phyloP scores from a whole-genome alignment of 2,797 vertebrate species.

The Microctenopoma lineatum region DNA sequence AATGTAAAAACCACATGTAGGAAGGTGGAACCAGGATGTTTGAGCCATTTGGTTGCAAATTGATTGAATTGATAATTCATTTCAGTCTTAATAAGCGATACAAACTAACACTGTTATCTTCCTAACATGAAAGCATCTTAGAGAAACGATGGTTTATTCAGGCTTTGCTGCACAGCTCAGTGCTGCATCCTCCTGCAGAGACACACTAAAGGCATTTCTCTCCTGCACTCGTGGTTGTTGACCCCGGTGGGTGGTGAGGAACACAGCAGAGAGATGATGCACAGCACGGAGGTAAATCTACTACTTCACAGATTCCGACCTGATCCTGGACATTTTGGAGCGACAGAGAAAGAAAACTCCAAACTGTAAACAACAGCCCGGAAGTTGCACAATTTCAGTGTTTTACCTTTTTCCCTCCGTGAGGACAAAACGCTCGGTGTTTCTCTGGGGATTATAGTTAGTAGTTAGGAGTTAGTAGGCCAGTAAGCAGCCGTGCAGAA shows the following conservation, averaged over 20 bases:
- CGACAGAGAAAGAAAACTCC: slow-evolving; percentile 2
- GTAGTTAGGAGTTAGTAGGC: background rate
- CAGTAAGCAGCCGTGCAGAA: slow-evolving; percentile 7
- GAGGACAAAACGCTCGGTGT: background rate
- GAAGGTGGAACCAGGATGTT: background rate
- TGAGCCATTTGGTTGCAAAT: too few species aligned
- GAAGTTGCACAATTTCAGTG: slow-evolving; percentile 32
- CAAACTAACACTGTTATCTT: too few species aligned
- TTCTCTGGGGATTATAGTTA: slow-evolving; percentile 24
- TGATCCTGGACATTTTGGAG: slow-evolving; percentile 31
- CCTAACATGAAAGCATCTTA: background rate
- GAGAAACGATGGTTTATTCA: background rate
- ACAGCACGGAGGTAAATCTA: slow-evolving; percentile 60
- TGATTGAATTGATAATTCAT: too few species aligned
- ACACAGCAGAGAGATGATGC: slow-evolving; percentile 59
- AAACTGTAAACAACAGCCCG: slow-evolving; percentile 20
- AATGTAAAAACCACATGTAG: background rate
- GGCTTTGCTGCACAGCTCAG: slow-evolving; percentile 7
- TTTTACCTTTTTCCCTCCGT: slow-evolving; percentile 17
- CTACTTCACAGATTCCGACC: slow-evolving; percentile 42
- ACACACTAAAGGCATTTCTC: slow-evolving; percentile 33
- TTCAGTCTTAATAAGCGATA: too few species aligned
- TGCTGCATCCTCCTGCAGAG: slow-evolving; percentile 13
- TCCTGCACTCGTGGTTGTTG: slow-evolving; percentile 50
- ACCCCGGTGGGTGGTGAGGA: slow-evolving; percentile 66